Evolutionary conservation across 2,113 vertebrate species (phyloP).

Genomic region (Cisticola juncidis): DNA sequence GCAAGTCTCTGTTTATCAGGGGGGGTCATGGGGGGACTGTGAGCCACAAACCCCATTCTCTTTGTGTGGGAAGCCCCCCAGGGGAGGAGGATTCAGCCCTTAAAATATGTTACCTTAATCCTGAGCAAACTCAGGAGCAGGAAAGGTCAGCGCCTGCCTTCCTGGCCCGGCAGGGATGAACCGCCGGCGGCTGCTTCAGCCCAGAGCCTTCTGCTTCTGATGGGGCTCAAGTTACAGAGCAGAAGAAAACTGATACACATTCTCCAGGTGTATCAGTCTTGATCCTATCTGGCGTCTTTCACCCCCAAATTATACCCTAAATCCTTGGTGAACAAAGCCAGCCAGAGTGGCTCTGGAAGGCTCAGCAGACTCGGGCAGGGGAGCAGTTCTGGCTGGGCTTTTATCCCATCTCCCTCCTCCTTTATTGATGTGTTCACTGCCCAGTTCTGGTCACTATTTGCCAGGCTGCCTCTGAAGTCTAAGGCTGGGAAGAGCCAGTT

Average conservation of each 20-base stretch:
- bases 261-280: constrained; percentile 43
- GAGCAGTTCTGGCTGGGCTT: neutral
- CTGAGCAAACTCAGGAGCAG: neutral
- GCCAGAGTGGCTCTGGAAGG: neutral
- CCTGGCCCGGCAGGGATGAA: neutral
- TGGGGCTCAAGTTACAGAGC: constrained; percentile 32
- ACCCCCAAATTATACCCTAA: constrained; percentile 54
- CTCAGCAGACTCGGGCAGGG: neutral
- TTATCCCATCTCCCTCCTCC: neutral
- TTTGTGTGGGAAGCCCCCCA: neutral
- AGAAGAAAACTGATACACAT: neutral
- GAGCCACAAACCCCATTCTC: neutral
- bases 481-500: neutral
- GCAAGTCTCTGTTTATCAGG: neutral
- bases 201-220: constrained; percentile 5
- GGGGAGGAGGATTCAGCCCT: neutral
- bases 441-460: neutral
- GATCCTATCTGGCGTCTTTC: constrained; percentile 56
- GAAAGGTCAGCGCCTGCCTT: constrained; percentile 34
- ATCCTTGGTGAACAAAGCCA: constrained; percentile 15
- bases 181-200: neutral
- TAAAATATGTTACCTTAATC: constrained; percentile 57
- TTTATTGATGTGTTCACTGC: neutral
- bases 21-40: neutral
- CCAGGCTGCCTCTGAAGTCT: neutral